phyloP scores from a whole-genome alignment of 2,113 vertebrate genomes.

The Quiscalus mexicanus region DNA sequence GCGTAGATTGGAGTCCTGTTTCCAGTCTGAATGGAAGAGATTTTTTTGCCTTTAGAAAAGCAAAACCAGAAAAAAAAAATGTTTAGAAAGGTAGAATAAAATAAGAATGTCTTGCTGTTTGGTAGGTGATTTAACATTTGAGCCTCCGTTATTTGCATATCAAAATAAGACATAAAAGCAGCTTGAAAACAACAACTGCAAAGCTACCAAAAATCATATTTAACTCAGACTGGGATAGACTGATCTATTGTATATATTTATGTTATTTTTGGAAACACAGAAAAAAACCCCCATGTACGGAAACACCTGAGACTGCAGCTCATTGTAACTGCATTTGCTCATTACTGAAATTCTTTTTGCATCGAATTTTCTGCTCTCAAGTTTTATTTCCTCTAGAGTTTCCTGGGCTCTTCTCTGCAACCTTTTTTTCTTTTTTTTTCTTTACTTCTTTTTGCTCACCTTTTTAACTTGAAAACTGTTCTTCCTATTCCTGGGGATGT shows the following conservation, averaged over 20 bases:
- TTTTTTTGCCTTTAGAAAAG: neutral
- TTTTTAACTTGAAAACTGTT: conserved; percentile 4
- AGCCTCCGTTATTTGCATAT: conserved; percentile 48
- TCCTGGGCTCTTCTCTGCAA: neutral
- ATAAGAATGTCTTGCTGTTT: conserved; percentile 13
- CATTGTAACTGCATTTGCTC: neutral
- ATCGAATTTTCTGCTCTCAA: neutral
- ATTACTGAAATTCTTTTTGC: neutral
- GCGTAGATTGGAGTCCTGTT: neutral
- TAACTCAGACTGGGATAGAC: neutral
- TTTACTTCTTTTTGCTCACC: neutral
- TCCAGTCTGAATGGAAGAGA: neutral
- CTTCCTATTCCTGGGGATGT: neutral
- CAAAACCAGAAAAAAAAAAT: neutral
- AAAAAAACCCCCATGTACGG: fast-evolving
- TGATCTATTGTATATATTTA: neutral
- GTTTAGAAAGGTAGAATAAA: conserved; percentile 33
- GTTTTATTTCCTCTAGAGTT: neutral
- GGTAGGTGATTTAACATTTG: conserved; percentile 30
- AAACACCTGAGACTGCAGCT: neutral
- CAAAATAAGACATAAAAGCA: conserved; percentile 53
- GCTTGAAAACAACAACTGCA: conserved; percentile 22
- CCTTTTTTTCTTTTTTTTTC: neutral
- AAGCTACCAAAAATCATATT: neutral
- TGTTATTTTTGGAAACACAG: neutral